Conservation (phyloP, 2,888 invertebrate genomes). For the Alloplasta piceator region DNA sequence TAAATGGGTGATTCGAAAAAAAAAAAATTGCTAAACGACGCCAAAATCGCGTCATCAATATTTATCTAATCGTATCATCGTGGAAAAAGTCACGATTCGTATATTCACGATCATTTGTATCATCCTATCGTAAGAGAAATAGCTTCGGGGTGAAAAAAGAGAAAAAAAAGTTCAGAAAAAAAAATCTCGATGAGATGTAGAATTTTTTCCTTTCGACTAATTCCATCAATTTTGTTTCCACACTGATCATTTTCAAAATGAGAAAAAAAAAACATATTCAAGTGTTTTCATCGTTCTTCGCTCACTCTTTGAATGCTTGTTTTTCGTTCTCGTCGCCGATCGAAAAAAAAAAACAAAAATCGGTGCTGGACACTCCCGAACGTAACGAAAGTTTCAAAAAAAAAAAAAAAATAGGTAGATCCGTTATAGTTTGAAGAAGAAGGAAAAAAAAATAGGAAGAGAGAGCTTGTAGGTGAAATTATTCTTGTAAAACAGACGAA, state of each 20-base stretch:
- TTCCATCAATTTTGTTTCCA: not conserved
- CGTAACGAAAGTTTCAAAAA: constrained; percentile 64
- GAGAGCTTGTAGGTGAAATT: constrained; percentile 61
- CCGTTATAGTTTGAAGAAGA: constrained; percentile 48
- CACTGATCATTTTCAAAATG: not conserved
- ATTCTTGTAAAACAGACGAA: constrained; percentile 60
- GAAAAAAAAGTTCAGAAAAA: not conserved
- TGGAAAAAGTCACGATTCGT: constrained; percentile 29
- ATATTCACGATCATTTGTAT: constrained; percentile 54
- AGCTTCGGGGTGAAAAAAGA: constrained; percentile 16
- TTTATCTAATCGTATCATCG: constrained; percentile 73
- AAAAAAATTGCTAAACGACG: constrained; percentile 64
- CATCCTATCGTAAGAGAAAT: constrained; percentile 50
- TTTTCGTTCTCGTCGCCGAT: constrained; percentile 40
- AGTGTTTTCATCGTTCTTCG: constrained; percentile 17
- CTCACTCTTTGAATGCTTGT: not conserved
- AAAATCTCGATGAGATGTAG: not conserved
- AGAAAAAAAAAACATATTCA: too few relatives aligned
- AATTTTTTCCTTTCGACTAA: not conserved
- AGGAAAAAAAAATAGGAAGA: constrained; percentile 26
- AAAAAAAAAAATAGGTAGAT: constrained; percentile 36
- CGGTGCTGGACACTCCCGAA: constrained; percentile 60
- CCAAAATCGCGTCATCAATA: constrained; percentile 73
- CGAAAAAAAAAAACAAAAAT: constrained; percentile 23
- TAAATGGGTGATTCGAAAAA: constrained; percentile 63